These are phyloP conservation scores for Labia minor DNA, from an alignment of 2,888 invertebrate species.

Conservation along the genomic window DNA sequence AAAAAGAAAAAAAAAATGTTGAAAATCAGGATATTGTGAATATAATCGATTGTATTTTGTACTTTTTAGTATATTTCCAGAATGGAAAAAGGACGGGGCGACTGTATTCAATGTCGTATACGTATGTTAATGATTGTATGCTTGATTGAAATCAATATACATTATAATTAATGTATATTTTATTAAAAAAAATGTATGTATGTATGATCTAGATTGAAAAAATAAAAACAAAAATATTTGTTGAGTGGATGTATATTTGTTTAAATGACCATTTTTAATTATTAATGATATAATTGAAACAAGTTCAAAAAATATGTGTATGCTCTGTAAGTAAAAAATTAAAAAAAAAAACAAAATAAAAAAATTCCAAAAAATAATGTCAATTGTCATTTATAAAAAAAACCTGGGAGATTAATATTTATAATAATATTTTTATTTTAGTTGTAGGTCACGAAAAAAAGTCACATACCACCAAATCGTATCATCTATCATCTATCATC, in stretches of 20 bases:
- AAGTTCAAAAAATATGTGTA: neutral
- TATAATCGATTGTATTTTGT: conserved; percentile 5
- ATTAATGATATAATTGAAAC: neutral
- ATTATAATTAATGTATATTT: too few relatives aligned
- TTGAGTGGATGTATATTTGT: neutral
- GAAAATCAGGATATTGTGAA: neutral
- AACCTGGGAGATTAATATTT: too few relatives aligned
- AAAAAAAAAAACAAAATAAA: neutral
- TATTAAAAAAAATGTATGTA: neutral
- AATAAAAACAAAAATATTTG: too few relatives aligned
- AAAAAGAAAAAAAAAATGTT: too few relatives aligned
- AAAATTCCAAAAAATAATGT: too few relatives aligned
- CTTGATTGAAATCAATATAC: neutral
- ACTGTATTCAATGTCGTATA: neutral
- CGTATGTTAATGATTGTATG: too few relatives aligned
- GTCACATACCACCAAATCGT: too few relatives aligned
- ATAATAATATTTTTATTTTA: too few relatives aligned
- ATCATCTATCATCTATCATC: too few relatives aligned
- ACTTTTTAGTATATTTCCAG: conserved; percentile 4
- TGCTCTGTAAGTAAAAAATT: neutral
- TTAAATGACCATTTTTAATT: neutral
- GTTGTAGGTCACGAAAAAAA: too few relatives aligned
- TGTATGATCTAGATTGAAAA: neutral
- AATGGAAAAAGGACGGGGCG: neutral
- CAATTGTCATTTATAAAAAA: too few relatives aligned